Percentiles rank a stretch among this genome's conserved stretches.
phyloP scores from a whole-genome alignment of 2,797 vertebrate species.

The Melanogrammus aeglefinus region DNA sequence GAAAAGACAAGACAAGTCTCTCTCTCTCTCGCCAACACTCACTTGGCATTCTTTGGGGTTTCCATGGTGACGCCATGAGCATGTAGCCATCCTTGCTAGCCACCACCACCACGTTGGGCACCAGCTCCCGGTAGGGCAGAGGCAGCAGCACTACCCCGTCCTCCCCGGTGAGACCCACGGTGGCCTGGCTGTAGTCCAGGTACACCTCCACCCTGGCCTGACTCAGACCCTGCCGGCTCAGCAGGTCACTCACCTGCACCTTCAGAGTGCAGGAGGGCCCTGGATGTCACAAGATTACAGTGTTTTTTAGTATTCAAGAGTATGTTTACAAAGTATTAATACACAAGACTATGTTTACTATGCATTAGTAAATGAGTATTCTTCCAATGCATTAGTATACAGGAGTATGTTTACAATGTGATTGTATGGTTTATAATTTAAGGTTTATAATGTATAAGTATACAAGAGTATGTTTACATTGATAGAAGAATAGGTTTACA shows the following conservation, averaged over 20 bases:
- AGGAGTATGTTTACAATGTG: not conserved
- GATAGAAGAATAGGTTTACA: not conserved
- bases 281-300: conserved; percentile 39
- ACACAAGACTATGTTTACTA: not conserved
- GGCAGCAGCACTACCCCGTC: conserved; percentile 76
- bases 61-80: conserved; percentile 77
- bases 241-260: conserved; percentile 80
- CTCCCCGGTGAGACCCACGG: conserved; percentile 69
- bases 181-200: conserved; percentile 79
- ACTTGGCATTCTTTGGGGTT: conserved; percentile 82
- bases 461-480: not conserved
- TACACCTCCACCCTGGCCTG: conserved; percentile 81
- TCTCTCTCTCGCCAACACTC: conserved; percentile 37
- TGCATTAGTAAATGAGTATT: not conserved
- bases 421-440: not conserved
- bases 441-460: not conserved
- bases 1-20: not conserved
- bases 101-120: conserved; percentile 72
- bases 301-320: not conserved
- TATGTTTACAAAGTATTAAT: not conserved
- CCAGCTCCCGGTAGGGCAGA: conserved; percentile 73
- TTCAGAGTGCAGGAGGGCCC: conserved; percentile 79
- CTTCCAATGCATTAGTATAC: not conserved
- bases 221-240: conserved; percentile 75
- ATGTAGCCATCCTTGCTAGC: conserved; percentile 81